Conservation (phyloP, 53 echinoderm and acorn worm genomes). For the Pentamera pediparva region DNA sequence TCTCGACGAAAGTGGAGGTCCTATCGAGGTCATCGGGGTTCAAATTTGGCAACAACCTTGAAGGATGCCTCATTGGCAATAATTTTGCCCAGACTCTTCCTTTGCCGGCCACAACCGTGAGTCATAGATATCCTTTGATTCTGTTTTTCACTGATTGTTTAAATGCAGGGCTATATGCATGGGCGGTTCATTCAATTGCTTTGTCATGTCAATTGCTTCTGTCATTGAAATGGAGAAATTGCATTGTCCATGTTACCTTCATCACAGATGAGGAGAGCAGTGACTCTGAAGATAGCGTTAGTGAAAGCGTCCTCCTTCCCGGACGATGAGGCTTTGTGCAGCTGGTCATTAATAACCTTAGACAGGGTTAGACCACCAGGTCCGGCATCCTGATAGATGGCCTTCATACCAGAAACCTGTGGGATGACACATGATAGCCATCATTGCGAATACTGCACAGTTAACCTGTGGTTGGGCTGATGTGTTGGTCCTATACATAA, state of each 20-base stretch:
- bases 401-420: constrained; percentile 92
- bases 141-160: no score
- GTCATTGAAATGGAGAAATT: neutral
- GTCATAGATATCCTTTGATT: no score
- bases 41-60: no score
- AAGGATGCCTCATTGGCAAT: no score
- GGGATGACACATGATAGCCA: neutral
- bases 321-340: constrained; percentile 63
- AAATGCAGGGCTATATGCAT: no score
- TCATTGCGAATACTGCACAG: constrained; percentile 63
- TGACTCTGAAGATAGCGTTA: constrained; percentile 82
- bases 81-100: no score
- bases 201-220: neutral
- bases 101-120: no score
- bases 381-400: constrained; percentile 86
- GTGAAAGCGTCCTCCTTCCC: constrained; percentile 73
- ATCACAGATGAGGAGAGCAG: constrained; percentile 72
- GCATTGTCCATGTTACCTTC: constrained; percentile 46
- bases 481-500: no score
- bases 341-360: constrained; percentile 75
- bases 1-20: no score
- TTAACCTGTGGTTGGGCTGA: constrained; percentile 39
- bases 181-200: neutral
- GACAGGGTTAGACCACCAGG: constrained; percentile 72
- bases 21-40: no score